Percentiles rank a stretch among this genome's conserved stretches.
Evolutionary conservation across 2,888 invertebrate genomes (phyloP).

Genomic region (Mythimna ferrago): DNA sequence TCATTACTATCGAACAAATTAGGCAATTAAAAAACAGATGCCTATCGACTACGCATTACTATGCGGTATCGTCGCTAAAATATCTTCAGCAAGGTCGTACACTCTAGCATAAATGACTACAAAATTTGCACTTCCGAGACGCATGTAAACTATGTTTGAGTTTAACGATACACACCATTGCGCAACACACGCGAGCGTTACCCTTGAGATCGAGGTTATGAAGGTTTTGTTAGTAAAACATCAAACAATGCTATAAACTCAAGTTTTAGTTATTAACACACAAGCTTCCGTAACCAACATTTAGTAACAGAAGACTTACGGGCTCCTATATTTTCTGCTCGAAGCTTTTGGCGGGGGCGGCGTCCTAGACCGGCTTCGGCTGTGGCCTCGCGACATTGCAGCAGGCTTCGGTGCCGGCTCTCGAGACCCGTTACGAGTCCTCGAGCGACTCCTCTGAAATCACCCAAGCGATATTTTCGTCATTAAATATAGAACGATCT

Average conservation of each 20-base stretch:
- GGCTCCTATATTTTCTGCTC: slow-evolving; percentile 88
- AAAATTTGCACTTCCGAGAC: slow-evolving; percentile 47
- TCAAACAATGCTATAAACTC: slow-evolving; percentile 31
- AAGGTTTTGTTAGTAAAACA: slow-evolving; percentile 53
- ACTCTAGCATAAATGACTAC: slow-evolving; percentile 48
- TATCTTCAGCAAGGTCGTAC: slow-evolving; percentile 38
- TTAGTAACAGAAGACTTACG: slow-evolving; percentile 77
- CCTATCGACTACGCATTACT: slow-evolving; percentile 25
- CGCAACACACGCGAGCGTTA: slow-evolving; percentile 75
- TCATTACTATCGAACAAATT: slow-evolving; percentile 37
- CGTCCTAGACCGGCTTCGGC: slow-evolving; percentile 89
- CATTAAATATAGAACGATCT: slow-evolving; percentile 70
- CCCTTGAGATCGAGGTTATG: slow-evolving; percentile 86
- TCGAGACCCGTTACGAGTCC: slow-evolving; percentile 88
- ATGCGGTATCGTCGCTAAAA: slow-evolving; percentile 28
- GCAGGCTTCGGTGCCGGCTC: slow-evolving; percentile 84
- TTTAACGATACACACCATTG: slow-evolving; percentile 71
- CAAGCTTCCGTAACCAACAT: slow-evolving; percentile 35
- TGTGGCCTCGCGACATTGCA: slow-evolving; percentile 86
- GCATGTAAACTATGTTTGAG: slow-evolving; percentile 62
- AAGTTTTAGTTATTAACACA: slow-evolving; percentile 21
- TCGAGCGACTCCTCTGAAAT: slow-evolving; percentile 89
- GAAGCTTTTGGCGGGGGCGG: slow-evolving; percentile 88
- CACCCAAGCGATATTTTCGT: slow-evolving; percentile 68
- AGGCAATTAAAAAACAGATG: slow-evolving; percentile 40